phyloP scores from a whole-genome alignment of 2,888 invertebrate genomes.

The Lydus trimaculatus region DNA sequence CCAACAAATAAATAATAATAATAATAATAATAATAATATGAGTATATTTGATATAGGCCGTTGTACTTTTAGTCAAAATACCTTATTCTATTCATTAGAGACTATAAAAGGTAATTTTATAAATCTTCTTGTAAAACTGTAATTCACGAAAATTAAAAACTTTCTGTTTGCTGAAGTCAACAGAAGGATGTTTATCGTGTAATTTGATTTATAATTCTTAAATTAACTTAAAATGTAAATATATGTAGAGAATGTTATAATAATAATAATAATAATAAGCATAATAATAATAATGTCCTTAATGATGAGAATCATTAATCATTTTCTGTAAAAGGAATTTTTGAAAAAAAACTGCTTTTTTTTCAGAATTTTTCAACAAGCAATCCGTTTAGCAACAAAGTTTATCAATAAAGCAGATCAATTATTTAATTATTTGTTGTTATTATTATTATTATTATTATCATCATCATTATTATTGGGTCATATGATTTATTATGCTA shows the following conservation, averaged over 20 bases:
- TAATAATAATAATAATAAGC: no score
- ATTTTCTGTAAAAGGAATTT: not conserved
- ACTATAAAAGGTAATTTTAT: not conserved
- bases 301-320: not conserved
- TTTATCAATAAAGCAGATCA: not conserved
- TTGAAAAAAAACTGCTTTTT: not conserved
- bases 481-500: not conserved
- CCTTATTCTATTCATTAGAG: no score
- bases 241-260: not conserved
- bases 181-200: not conserved
- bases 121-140: not conserved
- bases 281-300: no score
- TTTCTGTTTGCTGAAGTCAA: not conserved
- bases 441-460: not conserved
- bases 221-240: conserved; percentile 4
- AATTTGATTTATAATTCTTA: conserved; percentile 2
- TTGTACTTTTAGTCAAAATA: no score
- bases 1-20: not conserved
- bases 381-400: not conserved
- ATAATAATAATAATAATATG: no score
- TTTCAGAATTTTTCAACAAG: not conserved
- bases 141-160: not conserved
- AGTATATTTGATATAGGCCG: no score
- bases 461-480: no score
- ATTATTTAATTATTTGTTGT: not conserved